Base-by-base conservation (phyloP, 2,888 invertebrate genomes). In the Erpobdella octoculata region DNA sequence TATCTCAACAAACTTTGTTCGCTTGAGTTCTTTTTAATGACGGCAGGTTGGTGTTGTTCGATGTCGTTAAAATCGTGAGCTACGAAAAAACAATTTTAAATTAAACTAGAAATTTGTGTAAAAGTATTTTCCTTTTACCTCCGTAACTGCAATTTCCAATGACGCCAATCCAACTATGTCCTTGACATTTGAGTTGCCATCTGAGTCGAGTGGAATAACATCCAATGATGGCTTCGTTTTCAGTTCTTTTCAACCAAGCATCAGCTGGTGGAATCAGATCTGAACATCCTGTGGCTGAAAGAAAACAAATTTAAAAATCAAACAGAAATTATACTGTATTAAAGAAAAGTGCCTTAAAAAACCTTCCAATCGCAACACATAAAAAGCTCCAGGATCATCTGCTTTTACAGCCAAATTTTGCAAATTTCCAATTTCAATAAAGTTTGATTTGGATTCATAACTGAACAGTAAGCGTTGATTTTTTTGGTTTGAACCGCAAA, bases 91-190 rank as follows among this genome's bases (percentile, higher is more conserved):
- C 6, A 53, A 25, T 12, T 53, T n/a, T 53, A 5, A n/a, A 9
- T n/a, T 53, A 53, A 1, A 53, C 1, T 6, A 28, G 53, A 3
- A 21, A 48, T 6, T 48, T n/a, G n/a, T n/a, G n/a, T n/a, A n/a
- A n/a, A n/a, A n/a, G n/a, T n/a, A n/a, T n/a, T n/a, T n/a, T n/a
- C n/a, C n/a, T n/a, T n/a, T n/a, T n/a, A n/a, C n/a, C 33, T 33
- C 62, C 62, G 15, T 62, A 62, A 31, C 62, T 62, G 21, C 74
- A 74, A 65, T 74, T 74, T 6, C 72, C 71, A 31, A 71, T 58
- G 69, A 70, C 70, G 12, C 74, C 74, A 9, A 67, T 71, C 74
- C 74, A 74, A 58, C 66, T 65, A 69, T 72, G 70, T 18, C 69
- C 71, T 6, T 65, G 67, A 37, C 74, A 74, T 38, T 58, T 48